Conservation (phyloP, 2,797 vertebrate genomes). For the Prionace glauca region DNA sequence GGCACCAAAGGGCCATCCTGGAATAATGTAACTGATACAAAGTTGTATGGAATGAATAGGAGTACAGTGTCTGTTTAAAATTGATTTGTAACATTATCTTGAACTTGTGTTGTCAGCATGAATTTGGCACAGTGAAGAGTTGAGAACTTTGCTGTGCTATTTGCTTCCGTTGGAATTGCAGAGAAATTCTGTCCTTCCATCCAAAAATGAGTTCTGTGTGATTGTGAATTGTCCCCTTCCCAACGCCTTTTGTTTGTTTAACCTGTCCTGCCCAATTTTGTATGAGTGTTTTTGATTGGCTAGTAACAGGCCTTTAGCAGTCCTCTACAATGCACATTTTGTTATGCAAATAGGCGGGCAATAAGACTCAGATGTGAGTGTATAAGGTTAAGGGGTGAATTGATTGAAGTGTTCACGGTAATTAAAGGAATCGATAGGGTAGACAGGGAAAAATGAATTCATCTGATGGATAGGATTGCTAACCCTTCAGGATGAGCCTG, state of each 20-base stretch:
- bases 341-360: not conserved
- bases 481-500: too few relatives aligned
- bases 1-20: not conserved
- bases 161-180: not conserved
- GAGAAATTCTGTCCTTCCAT: not conserved
- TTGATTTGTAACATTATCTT: not conserved
- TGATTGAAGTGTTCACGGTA: not conserved
- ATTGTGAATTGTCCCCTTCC: not conserved
- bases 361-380: not conserved
- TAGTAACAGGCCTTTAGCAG: not conserved
- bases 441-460: not conserved
- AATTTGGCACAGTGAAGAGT: not conserved
- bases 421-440: not conserved
- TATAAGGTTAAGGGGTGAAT: not conserved
- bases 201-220: not conserved
- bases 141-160: not conserved
- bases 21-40: not conserved
- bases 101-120: not conserved
- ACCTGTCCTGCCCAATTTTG: not conserved
- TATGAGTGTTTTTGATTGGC: not conserved
- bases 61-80: not conserved
- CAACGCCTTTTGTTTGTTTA: not conserved
- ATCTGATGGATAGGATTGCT: too few relatives aligned
- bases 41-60: not conserved
- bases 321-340: not conserved